Percentiles rank a stretch among this genome's conserved stretches.
Evolutionary conservation across 1,140 invertebrate genomes (phyloP).

Genomic region (Drosophila kohkoa): DNA sequence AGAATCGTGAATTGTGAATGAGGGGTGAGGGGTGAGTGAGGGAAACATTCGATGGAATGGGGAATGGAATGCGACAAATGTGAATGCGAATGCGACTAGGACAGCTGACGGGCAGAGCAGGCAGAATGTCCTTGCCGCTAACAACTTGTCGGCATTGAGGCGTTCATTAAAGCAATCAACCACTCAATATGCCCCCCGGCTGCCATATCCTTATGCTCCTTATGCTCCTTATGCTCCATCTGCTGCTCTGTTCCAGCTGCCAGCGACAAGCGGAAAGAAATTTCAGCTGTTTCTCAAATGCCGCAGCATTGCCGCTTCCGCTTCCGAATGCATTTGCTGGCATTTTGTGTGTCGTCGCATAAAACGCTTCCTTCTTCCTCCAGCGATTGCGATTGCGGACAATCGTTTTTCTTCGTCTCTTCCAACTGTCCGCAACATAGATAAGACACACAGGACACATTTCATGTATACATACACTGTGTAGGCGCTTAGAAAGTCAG

Average conservation of each 20-base stretch:
- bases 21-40: not conserved
- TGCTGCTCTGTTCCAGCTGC: slow-evolving; percentile 15
- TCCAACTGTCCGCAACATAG: not conserved
- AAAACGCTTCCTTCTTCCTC: slow-evolving; percentile 10
- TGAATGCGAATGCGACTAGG: slow-evolving; percentile 6
- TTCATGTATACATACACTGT: not conserved
- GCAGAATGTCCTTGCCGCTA: slow-evolving; percentile 49
- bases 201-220: slow-evolving; percentile 9
- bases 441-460: not conserved
- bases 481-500: not conserved
- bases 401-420: not conserved
- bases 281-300: slow-evolving; percentile 46
- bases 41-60: not conserved
- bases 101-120: slow-evolving; percentile 33
- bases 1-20: slow-evolving; percentile 4
- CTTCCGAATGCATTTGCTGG: slow-evolving; percentile 47
- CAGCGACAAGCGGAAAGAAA: slow-evolving; percentile 39
- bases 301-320: slow-evolving; percentile 32
- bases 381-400: not conserved
- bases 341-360: slow-evolving; percentile 37
- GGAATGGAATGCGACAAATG: slow-evolving; percentile 38
- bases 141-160: slow-evolving; percentile 67
- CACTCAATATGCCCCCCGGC: slow-evolving; percentile 47
- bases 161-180: slow-evolving; percentile 68
- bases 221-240: not conserved